These are phyloP conservation scores for Mustelus asterias DNA, from an alignment of 2,113 vertebrate species.

Conservation along the genomic window DNA sequence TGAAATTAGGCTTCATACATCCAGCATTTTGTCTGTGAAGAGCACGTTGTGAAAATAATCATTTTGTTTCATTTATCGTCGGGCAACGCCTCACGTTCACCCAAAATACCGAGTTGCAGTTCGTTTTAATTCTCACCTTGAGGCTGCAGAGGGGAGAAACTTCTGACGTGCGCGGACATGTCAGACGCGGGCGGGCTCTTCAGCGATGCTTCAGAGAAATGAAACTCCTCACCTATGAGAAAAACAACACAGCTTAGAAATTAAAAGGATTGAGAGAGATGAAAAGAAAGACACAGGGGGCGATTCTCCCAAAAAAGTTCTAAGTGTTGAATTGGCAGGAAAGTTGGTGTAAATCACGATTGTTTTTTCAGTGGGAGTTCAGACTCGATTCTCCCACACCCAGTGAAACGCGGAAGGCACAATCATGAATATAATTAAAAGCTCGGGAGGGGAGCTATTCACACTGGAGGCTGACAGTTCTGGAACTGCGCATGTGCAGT, in stretches of 20 bases:
- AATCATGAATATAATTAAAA: too few species aligned
- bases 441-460: too few species aligned
- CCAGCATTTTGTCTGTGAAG: neutral
- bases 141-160: neutral
- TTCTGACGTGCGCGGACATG: neutral
- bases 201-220: neutral
- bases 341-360: too few species aligned
- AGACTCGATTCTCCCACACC: too few species aligned
- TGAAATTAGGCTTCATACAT: neutral
- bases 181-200: neutral
- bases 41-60: neutral
- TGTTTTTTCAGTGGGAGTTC: too few species aligned
- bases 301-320: too few species aligned
- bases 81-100: neutral
- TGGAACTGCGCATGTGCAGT: too few species aligned
- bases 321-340: too few species aligned
- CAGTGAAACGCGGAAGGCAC: too few species aligned
- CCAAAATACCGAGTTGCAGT: neutral
- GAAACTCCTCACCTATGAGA: neutral
- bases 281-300: neutral
- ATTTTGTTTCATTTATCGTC: neutral
- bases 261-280: neutral
- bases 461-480: too few species aligned
- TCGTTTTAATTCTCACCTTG: neutral
- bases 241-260: neutral